Percentiles rank a stretch among this genome's conserved stretches.
Evolutionary conservation across 2,113 vertebrate species (phyloP).

Genomic region (Scomber colias): DNA sequence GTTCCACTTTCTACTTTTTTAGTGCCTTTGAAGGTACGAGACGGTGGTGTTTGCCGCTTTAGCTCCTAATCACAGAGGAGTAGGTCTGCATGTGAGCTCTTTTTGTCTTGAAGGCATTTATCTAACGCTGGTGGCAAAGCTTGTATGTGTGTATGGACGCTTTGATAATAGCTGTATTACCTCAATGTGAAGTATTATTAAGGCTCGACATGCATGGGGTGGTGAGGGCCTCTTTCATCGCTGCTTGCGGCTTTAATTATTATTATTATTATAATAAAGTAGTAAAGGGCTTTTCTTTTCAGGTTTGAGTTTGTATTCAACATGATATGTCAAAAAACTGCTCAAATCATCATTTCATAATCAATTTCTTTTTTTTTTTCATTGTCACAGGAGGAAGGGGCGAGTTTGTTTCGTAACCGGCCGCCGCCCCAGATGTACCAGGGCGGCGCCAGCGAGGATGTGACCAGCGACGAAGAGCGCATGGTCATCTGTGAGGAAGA

Average conservation of each 20-base stretch:
- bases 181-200: constrained; percentile 23
- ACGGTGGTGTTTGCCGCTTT: constrained; percentile 51
- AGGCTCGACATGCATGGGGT: no score
- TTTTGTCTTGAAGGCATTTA: constrained; percentile 59
- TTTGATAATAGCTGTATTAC: constrained; percentile 36
- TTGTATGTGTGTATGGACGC: neutral
- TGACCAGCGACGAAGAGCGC: constrained; percentile 92
- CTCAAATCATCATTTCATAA: no score
- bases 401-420: constrained; percentile 58
- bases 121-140: constrained; percentile 23
- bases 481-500: constrained; percentile 95
- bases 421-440: constrained; percentile 76
- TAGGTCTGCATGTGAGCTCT: constrained; percentile 26
- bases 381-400: constrained; percentile 69
- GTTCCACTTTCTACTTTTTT: constrained; percentile 58
- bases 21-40: constrained; percentile 65
- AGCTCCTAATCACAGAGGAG: constrained; percentile 49
- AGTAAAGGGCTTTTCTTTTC: neutral
- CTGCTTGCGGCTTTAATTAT: no score
- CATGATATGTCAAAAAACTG: no score
- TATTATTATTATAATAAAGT: neutral
- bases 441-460: constrained; percentile 88
- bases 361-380: neutral
- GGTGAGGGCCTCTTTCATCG: no score
- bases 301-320: neutral